Base-by-base conservation (phyloP, 2,113 vertebrate species). In the Pimephales promelas region DNA sequence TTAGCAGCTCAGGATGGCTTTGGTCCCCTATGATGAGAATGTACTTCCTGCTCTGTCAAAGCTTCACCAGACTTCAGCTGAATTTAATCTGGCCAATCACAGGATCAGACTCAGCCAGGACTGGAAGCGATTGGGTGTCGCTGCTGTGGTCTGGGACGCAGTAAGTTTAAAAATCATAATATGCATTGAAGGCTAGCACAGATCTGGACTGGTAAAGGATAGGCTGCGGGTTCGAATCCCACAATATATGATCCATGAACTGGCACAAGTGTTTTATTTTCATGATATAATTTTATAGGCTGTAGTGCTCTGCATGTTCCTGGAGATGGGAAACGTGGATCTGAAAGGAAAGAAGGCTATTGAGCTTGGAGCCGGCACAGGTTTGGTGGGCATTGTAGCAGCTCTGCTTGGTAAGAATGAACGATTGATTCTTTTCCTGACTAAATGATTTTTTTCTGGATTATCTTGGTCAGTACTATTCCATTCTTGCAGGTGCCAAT, bases 71-170 rank as follows among this genome's bases (percentile, higher is more conserved):
- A 90, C 96, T 0, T 92, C 91, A 0, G 93, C 94, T 3, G 89
- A 94, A 0, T 97, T 96, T 84, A 86, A 74, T 18, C 98, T 99
- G 62, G 97, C 93, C 22, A 90, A 95, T 83, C 95, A 81, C 83
- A 92, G 90, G 16, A 88, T 99, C 75, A 90, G 86, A 10, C 90
- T 99, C 1, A 82, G 88, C 0, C 98, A 99, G 93, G 95, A 98
- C 91, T 99, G 97, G 98, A 94, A 89, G 54, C 93, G 92, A n/a
- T 93, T 96, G 5, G 98, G 98, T 0, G 97, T 97, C 0, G 96
- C 98, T 0, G 98, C 97, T 0, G 97, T 98, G 13, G 97, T 98
- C 3, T 99, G 97, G 97, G 98, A 99, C 18, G 97, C 98, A 62
- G 97, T 99, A 86, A 88, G 96, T 91, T 34, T 1, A 34, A 28